These are phyloP conservation scores for Masticophis lateralis DNA, from an alignment of 2,797 vertebrate genomes.

Conservation along the genomic window DNA sequence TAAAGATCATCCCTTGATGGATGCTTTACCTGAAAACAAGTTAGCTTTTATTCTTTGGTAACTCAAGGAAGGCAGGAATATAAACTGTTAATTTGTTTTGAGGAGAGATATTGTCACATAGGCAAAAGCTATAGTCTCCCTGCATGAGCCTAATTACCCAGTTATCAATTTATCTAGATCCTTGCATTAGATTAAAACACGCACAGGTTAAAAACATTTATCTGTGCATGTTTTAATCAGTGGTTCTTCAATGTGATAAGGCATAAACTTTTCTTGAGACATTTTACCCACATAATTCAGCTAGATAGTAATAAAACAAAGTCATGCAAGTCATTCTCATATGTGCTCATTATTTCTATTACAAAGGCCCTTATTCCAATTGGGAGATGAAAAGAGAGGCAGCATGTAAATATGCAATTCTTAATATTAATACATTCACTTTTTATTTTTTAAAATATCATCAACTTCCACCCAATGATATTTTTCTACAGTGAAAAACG, in stretches of 20 bases:
- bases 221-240: constrained; percentile 65
- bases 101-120: not conserved
- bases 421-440: not conserved
- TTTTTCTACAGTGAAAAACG: not conserved
- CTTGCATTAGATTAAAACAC: not conserved
- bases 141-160: constrained; percentile 24
- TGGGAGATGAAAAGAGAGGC: not conserved
- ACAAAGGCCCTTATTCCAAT: not conserved
- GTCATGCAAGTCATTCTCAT: constrained; percentile 28
- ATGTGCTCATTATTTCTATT: constrained; percentile 40
- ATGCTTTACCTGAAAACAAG: not conserved
- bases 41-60: not conserved
- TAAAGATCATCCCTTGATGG: not conserved
- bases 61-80: not conserved
- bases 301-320: constrained; percentile 13
- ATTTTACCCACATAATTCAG: constrained; percentile 32
- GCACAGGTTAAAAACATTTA: constrained; percentile 39
- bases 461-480: not conserved
- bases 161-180: constrained; percentile 66
- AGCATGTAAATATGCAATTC: constrained; percentile 8
- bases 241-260: constrained; percentile 41
- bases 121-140: not conserved
- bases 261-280: constrained; percentile 3
- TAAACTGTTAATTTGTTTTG: constrained; percentile 8
- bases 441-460: not conserved